Evolutionary conservation across 2,888 invertebrate species (phyloP), one percentile per base, ranked within the genome.

Genomic region (Ischnus inquisitorius): DNA sequence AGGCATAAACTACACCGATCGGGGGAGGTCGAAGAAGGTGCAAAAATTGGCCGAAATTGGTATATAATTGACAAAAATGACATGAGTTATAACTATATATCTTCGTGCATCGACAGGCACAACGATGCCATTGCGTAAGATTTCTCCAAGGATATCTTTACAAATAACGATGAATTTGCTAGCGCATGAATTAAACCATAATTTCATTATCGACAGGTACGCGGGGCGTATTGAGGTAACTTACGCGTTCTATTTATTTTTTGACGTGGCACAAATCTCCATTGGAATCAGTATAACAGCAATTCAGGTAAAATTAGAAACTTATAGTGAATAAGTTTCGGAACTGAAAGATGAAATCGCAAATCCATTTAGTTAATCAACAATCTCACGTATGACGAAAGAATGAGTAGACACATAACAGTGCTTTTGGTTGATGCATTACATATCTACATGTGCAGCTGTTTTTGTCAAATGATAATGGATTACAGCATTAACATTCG

Each of bases 61-160:
- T 19, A 3, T 54, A 10, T 16, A 16, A 25, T 19, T 4, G 22
- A 46, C 3, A 51, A 28, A 14, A 76, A 16, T 12, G 25, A 64
- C 25, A 39, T 12, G n/a, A 75, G 68, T 54, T 81, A 69, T 1
- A 22, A 64, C 0, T 14, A 64, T 41, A 28, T 81, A 14, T 19
- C 51, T 2, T 57, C 22, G 43, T 81, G 81, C 12, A 76, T 81
- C 28, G 22, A 76, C 12, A 43, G 76, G 6, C 81, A 81, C 62
- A 69, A 81, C 43, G 69, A 76, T 34, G 81, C 81, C 10, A 81
- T 81, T 1, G 69, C 69, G 81, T 81, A 22, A 80, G 62, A 74
- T 48, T 48, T n/a, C 1, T 0, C 6, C 2, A 12, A 69, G 4
- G 34, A 69, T 54, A 10, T 22, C 28, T n/a, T 4, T 48, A 57